Evolutionary conservation across 2,888 invertebrate genomes (phyloP).

Genomic region (Melieria crassipennis): DNA sequence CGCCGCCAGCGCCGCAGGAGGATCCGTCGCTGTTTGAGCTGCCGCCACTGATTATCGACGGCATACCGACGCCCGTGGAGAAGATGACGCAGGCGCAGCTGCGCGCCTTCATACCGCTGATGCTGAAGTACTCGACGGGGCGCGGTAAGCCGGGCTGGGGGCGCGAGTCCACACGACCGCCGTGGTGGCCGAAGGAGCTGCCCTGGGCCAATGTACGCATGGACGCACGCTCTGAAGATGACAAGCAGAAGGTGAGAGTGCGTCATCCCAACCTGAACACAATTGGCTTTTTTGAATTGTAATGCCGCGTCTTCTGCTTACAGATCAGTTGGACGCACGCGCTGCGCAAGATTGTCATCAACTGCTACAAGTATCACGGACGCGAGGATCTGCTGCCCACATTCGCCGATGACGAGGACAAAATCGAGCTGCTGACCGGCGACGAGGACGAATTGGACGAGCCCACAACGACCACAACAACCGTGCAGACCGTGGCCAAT

Average conservation of each 20-base stretch:
- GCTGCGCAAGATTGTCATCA: constrained; percentile 93
- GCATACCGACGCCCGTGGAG: constrained; percentile 97
- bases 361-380: constrained; percentile 98
- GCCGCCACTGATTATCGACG: constrained; percentile 95
- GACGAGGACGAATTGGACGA: constrained; percentile 59
- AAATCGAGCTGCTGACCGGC: constrained; percentile 71
- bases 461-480: constrained; percentile 45
- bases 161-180: constrained; percentile 91
- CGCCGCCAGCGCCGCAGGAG: constrained; percentile 81
- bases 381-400: constrained; percentile 94
- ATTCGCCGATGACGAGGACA: constrained; percentile 91
- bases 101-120: constrained; percentile 94
- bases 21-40: constrained; percentile 94
- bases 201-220: constrained; percentile 99
- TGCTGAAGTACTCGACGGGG: constrained; percentile 97
- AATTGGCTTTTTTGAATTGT: constrained; percentile 4
- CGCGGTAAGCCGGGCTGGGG: constrained; percentile 99
- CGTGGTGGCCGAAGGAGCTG: constrained; percentile 98
- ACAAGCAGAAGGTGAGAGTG: constrained; percentile 87
- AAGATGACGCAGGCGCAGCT: constrained; percentile 99
- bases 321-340: constrained; percentile 99
- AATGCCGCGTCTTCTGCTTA: constrained; percentile 43
- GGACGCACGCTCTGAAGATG: constrained; percentile 95
- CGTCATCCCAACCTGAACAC: constrained; percentile 8
- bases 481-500: constrained; percentile 54